phyloP scores from a whole-genome alignment of 2,113 vertebrate species.

The Anguilla rostrata region DNA sequence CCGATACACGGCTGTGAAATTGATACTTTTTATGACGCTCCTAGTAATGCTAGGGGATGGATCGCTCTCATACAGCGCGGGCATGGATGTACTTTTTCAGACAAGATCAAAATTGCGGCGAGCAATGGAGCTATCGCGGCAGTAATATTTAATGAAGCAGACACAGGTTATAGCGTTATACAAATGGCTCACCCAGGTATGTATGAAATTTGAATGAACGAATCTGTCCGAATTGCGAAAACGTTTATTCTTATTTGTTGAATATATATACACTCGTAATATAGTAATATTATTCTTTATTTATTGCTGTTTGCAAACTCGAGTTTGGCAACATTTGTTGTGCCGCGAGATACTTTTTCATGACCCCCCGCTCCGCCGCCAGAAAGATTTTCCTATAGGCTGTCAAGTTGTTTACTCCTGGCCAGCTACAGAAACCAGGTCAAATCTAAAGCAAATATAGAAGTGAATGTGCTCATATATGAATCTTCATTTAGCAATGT shows the following conservation, averaged over 20 bases:
- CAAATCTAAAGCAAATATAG: not conserved
- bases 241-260: not conserved
- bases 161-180: slow-evolving; percentile 73
- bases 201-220: slow-evolving; percentile 17
- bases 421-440: not conserved
- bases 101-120: slow-evolving; percentile 76
- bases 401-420: not conserved
- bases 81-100: slow-evolving; percentile 77
- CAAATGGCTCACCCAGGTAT: slow-evolving; percentile 83
- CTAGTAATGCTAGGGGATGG: slow-evolving; percentile 59
- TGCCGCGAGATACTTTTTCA: not conserved
- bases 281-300: too few relatives aligned
- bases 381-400: not conserved
- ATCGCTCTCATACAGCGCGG: slow-evolving; percentile 80
- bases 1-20: slow-evolving; percentile 43
- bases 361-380: not conserved
- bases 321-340: too few relatives aligned
- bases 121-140: slow-evolving; percentile 69
- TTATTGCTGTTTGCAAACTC: too few relatives aligned
- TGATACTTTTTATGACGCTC: slow-evolving; percentile 62
- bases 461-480: not conserved
- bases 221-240: not conserved
- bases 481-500: not conserved
- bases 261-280: not conserved
- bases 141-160: slow-evolving; percentile 78